Conservation (phyloP, 2,888 invertebrate species). For the Ornithoptera alexandrae region DNA sequence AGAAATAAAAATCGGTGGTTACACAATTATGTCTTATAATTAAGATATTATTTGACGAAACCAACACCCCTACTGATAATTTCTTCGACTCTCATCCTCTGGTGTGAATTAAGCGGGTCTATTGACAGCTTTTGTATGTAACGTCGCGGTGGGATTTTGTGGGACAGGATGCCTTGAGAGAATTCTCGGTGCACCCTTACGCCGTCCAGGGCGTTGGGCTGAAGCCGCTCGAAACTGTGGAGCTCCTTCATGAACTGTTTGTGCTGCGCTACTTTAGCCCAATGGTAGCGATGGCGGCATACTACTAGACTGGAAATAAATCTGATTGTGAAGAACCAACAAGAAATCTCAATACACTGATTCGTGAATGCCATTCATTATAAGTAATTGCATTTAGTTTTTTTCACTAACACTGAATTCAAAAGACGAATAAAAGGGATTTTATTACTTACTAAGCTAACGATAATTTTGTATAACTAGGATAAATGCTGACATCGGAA, state of each 20-base stretch:
- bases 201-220: constrained; percentile 82
- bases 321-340: no score
- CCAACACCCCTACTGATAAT: constrained; percentile 65
- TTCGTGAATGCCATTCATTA: no score
- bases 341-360: no score
- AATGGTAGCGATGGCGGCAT: constrained; percentile 81
- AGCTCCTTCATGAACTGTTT: constrained; percentile 82
- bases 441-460: constrained; percentile 81
- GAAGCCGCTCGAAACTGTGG: constrained; percentile 80
- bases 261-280: constrained; percentile 72
- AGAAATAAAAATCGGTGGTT: not conserved
- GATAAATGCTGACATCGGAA: constrained; percentile 82
- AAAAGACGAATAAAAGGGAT: not conserved
- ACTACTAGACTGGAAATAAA: constrained; percentile 78
- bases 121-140: constrained; percentile 69
- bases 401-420: no score
- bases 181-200: constrained; percentile 83
- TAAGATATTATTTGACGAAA: constrained; percentile 35
- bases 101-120: constrained; percentile 59
- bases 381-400: no score
- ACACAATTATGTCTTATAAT: not conserved
- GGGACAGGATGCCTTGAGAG: constrained; percentile 77
- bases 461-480: constrained; percentile 79
- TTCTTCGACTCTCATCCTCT: constrained; percentile 70
- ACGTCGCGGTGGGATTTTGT: constrained; percentile 67